Evolutionary conservation across 2,888 invertebrate genomes (phyloP), one percentile per base, ranked within the genome.

Genomic region (Mythimna loreyi): DNA sequence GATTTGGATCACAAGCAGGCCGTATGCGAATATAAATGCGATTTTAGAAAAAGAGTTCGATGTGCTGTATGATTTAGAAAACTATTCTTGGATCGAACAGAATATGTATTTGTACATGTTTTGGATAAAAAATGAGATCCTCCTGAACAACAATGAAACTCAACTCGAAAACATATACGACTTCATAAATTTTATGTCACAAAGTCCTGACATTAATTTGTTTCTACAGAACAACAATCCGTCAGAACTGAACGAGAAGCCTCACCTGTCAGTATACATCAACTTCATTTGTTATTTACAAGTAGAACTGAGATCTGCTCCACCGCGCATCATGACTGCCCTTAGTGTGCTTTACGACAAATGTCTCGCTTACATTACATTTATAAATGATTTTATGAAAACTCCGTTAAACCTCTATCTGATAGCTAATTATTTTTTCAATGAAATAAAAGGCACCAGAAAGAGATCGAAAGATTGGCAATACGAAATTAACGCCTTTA

Each of bases 21-120:
- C 25, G 3, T 2, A 28, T 23, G 16, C 2, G 19, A 25, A 25
- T 40, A 19, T 57, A 25, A 40, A 40, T 3, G 11, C 23, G 19
- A 19, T 40, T 57, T 57, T 57, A 25, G 57, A 57, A 57, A 6
- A 25, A 5, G 19, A 57, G 6, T 57, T 57, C 11, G 40, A 43
- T 11, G 57, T 25, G 25, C 25, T 40, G 2, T 57, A 57, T 25
- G 40, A 57, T 23, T 57, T 57, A 25, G 45, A 59, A 30, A 30
- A 59, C 21, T 59, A 45, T 47, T 59, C 59, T 59, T 59, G 45
- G 45, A 25, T 59, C 45, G 59, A 59, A 45, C 28, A 30, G 59
- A 59, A 47, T 16, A 47, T 30, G 45, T 59, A 9, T 59, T 30
- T 59, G 5, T 59, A 21, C 21, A 16, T 59, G 30, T 59, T 59